Conservation (phyloP, 2,113 vertebrate species). For the Pachycephala philippinensis region DNA sequence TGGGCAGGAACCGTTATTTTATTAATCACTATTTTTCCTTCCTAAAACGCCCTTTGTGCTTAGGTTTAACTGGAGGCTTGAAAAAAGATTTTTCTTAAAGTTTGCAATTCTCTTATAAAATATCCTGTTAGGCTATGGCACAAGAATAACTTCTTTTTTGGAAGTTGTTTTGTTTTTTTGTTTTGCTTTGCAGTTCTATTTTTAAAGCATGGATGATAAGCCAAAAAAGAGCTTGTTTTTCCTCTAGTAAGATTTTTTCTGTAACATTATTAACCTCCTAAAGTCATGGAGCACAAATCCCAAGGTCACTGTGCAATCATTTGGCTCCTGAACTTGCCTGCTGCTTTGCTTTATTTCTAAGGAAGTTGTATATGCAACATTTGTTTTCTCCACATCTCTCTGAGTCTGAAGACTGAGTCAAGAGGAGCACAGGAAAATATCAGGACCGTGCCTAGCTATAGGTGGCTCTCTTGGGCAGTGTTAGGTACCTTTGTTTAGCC, state of each 20-base stretch:
- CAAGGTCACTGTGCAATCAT: slow-evolving; percentile 40
- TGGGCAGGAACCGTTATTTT: not conserved
- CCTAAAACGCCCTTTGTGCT: slow-evolving; percentile 14
- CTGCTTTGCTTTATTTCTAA: slow-evolving; percentile 5
- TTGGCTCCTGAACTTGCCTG: slow-evolving; percentile 14
- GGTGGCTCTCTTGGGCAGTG: not conserved
- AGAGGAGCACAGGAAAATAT: not conserved
- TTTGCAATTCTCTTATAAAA: not conserved
- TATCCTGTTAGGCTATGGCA: not conserved
- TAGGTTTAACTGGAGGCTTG: not conserved
- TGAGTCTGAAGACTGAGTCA: not conserved
- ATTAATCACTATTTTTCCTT: not conserved
- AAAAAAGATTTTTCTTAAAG: slow-evolving; percentile 5
- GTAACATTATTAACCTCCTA: slow-evolving; percentile 30
- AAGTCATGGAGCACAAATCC: slow-evolving; percentile 10
- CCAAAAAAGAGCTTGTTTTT: slow-evolving; percentile 1
- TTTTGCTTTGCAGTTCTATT: not conserved
- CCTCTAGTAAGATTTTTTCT: slow-evolving; percentile 16
- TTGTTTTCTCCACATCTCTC: not conserved
- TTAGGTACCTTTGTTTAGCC: not conserved
- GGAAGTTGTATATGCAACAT: not conserved
- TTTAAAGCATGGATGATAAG: not conserved
- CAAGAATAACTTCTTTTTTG: not conserved
- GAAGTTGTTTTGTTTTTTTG: not conserved
- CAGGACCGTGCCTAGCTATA: not conserved